Evolutionary conservation across 2,888 invertebrate species (phyloP), one percentile per base, ranked within the genome.

Genomic region (Polia nebulosa): DNA sequence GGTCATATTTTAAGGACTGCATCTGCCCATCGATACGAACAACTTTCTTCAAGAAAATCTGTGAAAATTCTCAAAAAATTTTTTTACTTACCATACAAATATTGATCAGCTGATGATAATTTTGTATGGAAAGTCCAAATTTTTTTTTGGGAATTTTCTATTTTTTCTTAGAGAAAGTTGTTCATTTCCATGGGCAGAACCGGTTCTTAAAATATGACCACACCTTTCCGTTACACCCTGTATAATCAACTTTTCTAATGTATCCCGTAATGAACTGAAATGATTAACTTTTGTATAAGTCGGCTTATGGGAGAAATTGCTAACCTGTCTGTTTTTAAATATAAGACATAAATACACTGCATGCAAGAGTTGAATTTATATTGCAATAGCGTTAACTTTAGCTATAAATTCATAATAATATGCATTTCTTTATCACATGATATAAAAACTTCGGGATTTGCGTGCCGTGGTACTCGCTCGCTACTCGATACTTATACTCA

Each of bases 261-360:
- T 64, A 72, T 72, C 79, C 76, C 68, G 76, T 47, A 58, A 34
- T 58, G 22, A 72, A 25, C 51, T 55, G 29, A 52, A 44, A 55
- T 66, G 13, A 64, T 61, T 22, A 52, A 62, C 29, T 25, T 51
- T 59, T 52, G 1, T 32, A 32, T 32, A 29, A 41, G 29, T 44
- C 22, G 9, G 15, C 20, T 41, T 3, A 20, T 11, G 25, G 25
- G 32, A 32, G 6, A 15, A 41, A 29, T 56, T 32, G n/a, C 34
- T 17, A 36, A 22, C 9, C 44, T 15, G 22, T 27, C 9, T 32
- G 8, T 36, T 39, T 32, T 22, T 22, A 27, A 7, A 44, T 47
- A 8, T 39, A 32, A 15, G 17, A 11, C 7, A 8, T 13, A 49
- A 15, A 49, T 15, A 6, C 17, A n/a, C 7, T 25, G n/a, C 25